These are phyloP conservation scores for Tridacna gigas DNA, from an alignment of 2,888 invertebrate genomes.

Conservation along the genomic window DNA sequence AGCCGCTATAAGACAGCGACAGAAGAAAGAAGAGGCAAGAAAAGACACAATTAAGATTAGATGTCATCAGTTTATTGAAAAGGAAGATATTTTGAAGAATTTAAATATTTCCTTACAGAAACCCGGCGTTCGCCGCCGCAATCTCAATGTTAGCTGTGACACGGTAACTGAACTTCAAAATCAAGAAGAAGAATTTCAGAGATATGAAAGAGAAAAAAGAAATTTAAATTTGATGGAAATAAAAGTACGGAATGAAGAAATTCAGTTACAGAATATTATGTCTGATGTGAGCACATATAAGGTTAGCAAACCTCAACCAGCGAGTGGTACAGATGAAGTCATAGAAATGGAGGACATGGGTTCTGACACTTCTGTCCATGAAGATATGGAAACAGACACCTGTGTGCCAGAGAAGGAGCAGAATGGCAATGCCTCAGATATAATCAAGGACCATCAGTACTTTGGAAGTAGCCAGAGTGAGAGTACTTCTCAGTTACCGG, in stretches of 20 bases:
- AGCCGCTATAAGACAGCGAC: not conserved
- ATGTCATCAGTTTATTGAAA: constrained; percentile 4
- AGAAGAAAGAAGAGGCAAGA: constrained; percentile 8
- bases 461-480: not conserved
- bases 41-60: constrained; percentile 9
- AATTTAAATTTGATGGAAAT: constrained; percentile 1
- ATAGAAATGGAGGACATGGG: not conserved
- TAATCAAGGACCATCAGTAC: not conserved
- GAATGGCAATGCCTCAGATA: not conserved
- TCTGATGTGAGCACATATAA: not conserved
- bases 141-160: not conserved
- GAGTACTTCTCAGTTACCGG: not conserved
- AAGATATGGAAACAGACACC: too few relatives aligned
- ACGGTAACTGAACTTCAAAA: not conserved
- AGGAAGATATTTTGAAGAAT: not conserved
- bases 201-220: not conserved
- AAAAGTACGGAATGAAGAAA: not conserved
- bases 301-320: not conserved
- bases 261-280: not conserved
- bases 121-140: not conserved
- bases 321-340: not conserved
- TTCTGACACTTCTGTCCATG: too few relatives aligned
- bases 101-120: not conserved
- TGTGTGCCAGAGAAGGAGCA: not conserved
- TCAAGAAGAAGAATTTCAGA: not conserved